Base-by-base conservation (phyloP, 1,140 invertebrate species). In the Aporrectodea caliginosa region DNA sequence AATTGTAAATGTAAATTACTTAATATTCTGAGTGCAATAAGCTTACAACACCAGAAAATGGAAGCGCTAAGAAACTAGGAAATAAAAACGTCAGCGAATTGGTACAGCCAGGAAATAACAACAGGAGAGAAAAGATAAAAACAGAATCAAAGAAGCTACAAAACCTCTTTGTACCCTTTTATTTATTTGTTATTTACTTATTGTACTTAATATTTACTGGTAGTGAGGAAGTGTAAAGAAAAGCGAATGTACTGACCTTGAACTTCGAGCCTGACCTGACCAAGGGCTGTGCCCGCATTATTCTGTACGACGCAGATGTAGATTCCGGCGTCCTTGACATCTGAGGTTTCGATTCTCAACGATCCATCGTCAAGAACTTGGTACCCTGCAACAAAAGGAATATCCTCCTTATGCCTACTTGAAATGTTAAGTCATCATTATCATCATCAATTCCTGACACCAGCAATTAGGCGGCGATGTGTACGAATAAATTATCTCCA, bases 231-330 rank as follows among this genome's bases (percentile, higher is more conserved):
- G 35, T 31, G 2, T 6, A 32, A 1, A 35, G 43, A 76, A 35
- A 43, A 43, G 16, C 35, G 22, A 16, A 73, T 0, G 16, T n/a
- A 78, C 82, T 82, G 78, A 88, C 87, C 84, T 81, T 83, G 81
- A 1, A 88, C 84, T 34, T 82, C 75, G 1, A 88, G 81, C 75
- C 81, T 83, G 35, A 87, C 78, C 70, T 87, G 85, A 31, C 83
- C 82, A 75, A 83, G 82, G 27, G 84, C 85, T 43, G 83, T 84
- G 6, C 87, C 88, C 35, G 87, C 88, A 79, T 82, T 84, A 79
- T 88, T 88, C 81, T 86, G 84, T 16, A 86, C 87, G 16, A 88
- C 83, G 81, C 88, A 88, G 0, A 86, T 83, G 80, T 87, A 88
- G 6, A 84, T 82, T 1, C 85, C 88, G 32, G 83, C 78, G 80